Percentiles rank a stretch among this genome's conserved stretches.
Evolutionary conservation across 2,888 invertebrate species (phyloP).

Genomic region (Phasia obesa): DNA sequence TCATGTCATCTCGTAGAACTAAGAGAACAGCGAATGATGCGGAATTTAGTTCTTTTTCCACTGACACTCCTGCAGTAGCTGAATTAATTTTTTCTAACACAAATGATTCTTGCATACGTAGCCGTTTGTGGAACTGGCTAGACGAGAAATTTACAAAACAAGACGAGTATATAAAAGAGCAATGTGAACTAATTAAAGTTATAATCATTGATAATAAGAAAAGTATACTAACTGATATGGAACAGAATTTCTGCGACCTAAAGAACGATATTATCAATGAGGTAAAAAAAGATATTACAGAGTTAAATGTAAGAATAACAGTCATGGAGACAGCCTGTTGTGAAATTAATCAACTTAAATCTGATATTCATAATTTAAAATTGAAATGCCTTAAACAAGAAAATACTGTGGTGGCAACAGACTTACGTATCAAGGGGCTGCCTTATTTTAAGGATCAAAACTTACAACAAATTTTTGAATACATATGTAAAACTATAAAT

Average conservation of each 20-base stretch:
- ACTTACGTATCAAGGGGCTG: too few species aligned
- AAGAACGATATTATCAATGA: conserved; percentile 1
- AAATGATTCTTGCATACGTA: not conserved
- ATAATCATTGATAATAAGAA: not conserved
- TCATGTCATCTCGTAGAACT: too few species aligned
- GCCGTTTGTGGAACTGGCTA: conserved; percentile 15
- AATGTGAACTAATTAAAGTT: not conserved
- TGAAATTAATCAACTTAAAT: not conserved
- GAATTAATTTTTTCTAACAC: not conserved
- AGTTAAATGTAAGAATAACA: conserved; percentile 7
- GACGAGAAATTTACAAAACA: conserved; percentile 12
- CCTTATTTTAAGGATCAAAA: too few species aligned
- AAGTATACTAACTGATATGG: conserved; percentile 2
- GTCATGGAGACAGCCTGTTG: not conserved
- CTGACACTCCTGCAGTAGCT: not conserved
- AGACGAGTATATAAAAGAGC: not conserved
- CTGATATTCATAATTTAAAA: not conserved
- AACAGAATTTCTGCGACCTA: not conserved
- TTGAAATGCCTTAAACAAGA: too few species aligned
- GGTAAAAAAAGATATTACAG: conserved; percentile 12
- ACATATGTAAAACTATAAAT: too few species aligned
- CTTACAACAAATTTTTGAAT: too few species aligned
- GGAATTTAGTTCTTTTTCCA: too few species aligned
- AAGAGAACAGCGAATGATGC: too few species aligned
- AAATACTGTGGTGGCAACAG: too few species aligned